Evolutionary conservation across 1,140 invertebrate species (phyloP).

Genomic region (Monomorium pharaonis): DNA sequence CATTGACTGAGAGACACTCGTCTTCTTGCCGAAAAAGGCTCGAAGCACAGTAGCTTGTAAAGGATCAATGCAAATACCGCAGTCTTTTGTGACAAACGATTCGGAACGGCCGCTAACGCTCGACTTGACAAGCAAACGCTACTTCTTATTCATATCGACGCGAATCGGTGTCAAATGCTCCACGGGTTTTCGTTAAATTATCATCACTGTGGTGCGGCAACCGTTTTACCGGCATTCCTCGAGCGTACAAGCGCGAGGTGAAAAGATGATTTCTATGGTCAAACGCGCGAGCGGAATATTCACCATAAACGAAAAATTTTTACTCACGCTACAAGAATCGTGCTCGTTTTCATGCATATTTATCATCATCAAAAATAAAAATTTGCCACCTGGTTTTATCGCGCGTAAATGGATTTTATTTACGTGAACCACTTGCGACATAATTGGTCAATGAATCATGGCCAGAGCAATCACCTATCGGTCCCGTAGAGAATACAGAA

Average conservation of each 20-base stretch:
- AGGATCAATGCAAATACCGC: slow-evolving; percentile 42
- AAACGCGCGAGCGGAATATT: background rate
- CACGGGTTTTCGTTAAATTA: slow-evolving; percentile 45
- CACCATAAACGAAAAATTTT: background rate
- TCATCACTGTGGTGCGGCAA: slow-evolving; percentile 42
- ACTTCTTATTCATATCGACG: slow-evolving; percentile 40
- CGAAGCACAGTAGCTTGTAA: slow-evolving; percentile 14
- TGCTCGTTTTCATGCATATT: background rate
- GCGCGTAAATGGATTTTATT: background rate
- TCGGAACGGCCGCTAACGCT: slow-evolving; percentile 46
- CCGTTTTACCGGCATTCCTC: slow-evolving; percentile 3
- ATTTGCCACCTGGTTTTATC: background rate
- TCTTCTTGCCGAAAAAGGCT: slow-evolving; percentile 19
- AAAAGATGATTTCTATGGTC: slow-evolving; percentile 26
- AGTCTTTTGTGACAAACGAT: slow-evolving; percentile 34
- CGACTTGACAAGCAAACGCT: slow-evolving; percentile 29
- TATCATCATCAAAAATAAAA: background rate
- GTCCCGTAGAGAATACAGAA: background rate
- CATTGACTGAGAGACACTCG: slow-evolving; percentile 3
- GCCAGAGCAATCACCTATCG: background rate
- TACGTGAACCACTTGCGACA: background rate
- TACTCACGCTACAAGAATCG: background rate
- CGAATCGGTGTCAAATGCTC: slow-evolving; percentile 44
- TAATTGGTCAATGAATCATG: slow-evolving; percentile 25
- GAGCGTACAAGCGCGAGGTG: background rate